Percentiles rank a stretch among this genome's conserved stretches.
phyloP scores from a whole-genome alignment of 2,888 invertebrate genomes.

The Stegana nigrithorax region DNA sequence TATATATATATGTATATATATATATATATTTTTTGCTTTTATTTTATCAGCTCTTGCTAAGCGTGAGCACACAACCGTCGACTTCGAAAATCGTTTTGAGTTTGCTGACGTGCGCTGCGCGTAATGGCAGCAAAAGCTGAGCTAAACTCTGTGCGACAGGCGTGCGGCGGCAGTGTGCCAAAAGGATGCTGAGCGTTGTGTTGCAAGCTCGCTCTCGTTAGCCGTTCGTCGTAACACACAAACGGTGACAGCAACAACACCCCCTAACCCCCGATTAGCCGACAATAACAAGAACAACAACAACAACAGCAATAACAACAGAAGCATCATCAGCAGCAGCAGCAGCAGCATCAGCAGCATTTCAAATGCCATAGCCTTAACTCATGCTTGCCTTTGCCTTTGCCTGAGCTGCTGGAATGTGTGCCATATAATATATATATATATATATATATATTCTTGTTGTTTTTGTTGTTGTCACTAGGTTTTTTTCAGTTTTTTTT shows the following conservation, averaged over 20 bases:
- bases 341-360: neutral
- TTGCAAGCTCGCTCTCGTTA: no score
- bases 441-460: no score
- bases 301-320: neutral
- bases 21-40: slow-evolving; percentile 6
- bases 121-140: slow-evolving; percentile 20
- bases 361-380: no score
- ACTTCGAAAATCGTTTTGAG: slow-evolving; percentile 68
- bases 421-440: slow-evolving; percentile 49
- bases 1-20: no score
- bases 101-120: slow-evolving; percentile 45
- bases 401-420: slow-evolving; percentile 46
- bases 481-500: slow-evolving; percentile 37
- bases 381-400: neutral
- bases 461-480: slow-evolving; percentile 4
- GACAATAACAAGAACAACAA: neutral
- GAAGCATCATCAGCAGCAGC: no score
- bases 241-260: neutral
- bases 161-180: slow-evolving; percentile 24
- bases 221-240: no score
- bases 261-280: no score
- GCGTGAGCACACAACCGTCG: slow-evolving; percentile 65
- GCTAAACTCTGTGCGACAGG: slow-evolving; percentile 11
- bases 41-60: no score
- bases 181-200: slow-evolving; percentile 27